These are phyloP conservation scores for Drosophila trichaetosa DNA, from an alignment of 2,888 invertebrate species.

Conservation along the genomic window DNA sequence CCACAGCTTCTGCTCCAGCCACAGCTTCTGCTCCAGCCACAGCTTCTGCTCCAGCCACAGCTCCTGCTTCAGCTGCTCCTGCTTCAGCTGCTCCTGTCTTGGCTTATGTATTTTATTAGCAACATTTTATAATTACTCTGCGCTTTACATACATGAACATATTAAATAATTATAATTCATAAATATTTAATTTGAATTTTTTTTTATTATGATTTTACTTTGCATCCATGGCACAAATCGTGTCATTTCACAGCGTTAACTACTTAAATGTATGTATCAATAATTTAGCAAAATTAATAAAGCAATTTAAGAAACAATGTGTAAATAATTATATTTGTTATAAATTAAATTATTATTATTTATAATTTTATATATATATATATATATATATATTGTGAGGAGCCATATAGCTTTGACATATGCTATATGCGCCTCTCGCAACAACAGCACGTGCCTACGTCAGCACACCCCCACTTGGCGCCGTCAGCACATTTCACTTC, in stretches of 20 bases:
- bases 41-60: no score
- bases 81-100: background rate
- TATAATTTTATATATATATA: background rate
- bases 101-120: background rate
- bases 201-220: background rate
- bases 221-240: background rate
- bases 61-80: no score
- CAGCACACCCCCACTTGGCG: no score
- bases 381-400: no score
- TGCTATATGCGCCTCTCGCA: no score
- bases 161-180: background rate
- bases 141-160: background rate
- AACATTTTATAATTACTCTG: conserved; percentile 3
- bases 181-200: background rate
- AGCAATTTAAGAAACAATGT: background rate
- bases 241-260: no score
- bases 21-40: no score
- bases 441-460: no score
- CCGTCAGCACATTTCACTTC: no score
- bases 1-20: no score
- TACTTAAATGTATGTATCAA: background rate
- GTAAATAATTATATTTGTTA: background rate
- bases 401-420: no score
- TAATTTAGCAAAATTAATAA: background rate
- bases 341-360: background rate